Base-by-base conservation (phyloP, 1,140 invertebrate genomes). In the Dreissena polymorpha region DNA sequence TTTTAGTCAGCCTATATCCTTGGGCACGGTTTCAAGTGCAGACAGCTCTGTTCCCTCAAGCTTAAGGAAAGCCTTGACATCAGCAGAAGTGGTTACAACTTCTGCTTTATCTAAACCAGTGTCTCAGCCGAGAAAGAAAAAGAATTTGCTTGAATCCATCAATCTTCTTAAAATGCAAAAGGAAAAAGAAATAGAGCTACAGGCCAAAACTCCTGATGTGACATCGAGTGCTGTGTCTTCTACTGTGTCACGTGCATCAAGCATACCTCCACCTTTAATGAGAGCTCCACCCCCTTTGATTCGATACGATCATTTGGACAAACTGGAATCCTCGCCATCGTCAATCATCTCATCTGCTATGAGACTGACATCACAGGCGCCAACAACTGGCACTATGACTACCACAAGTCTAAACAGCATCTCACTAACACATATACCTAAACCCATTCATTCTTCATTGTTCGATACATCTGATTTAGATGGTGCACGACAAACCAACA, bases 201-300 rank as follows among this genome's bases (percentile, higher is more conserved):
- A 55, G 55, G 76, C 84, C 16, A 12, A 21, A 14, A 10, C n/a
- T 25, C 21, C 67, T 23, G 29, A 49, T 51, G 23, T 25, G 16
- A n/a, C 23, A 63, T 53, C 77, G 13, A 18, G 13, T n/a, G 53
- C 63, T 1, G 23, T 55, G 3, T 65, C 74, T 14, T 76, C 67
- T 16, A 60, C 60, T 39, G 53, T 63, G 21, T 72, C 68, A 7
- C 70, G 74, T 16, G 12, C 14, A 23, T 76, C 81, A 70, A 50
- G 39, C 5, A 74, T 27, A 53, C 87, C 87, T 50, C 87, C 87
- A 21, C 85, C 87, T 5, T 78, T 88, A 27, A 86, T 88, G 82
- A 84, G 87, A 70, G 87, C 50, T 55, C 87, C 87, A n/a, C 87
- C 87, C 13, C 87, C 87, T 60, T 69, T 88, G 0, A 84, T 88